These are phyloP conservation scores for Microplitis mediator DNA, from an alignment of 1,140 invertebrate species.

Conservation along the genomic window DNA sequence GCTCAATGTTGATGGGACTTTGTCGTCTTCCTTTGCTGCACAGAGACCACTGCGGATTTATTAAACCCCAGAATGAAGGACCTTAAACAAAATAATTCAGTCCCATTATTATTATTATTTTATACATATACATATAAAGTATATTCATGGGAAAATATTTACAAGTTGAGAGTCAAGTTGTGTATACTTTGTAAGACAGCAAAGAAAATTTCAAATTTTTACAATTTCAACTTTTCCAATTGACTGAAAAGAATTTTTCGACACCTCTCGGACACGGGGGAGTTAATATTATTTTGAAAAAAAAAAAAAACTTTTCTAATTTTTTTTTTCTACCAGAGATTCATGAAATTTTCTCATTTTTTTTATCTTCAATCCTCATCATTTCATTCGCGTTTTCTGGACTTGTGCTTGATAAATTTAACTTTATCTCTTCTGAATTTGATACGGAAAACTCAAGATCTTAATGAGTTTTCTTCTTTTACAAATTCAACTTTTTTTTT, in stretches of 20 bases:
- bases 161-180: not conserved
- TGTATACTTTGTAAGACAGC: constrained; percentile 3
- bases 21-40: constrained; percentile 92
- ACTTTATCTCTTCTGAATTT: constrained; percentile 40
- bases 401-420: constrained; percentile 42
- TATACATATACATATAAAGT: not conserved
- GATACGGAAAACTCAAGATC: constrained; percentile 27
- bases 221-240: constrained; percentile 49
- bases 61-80: constrained; percentile 94
- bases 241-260: constrained; percentile 21
- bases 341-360: not conserved
- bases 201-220: constrained; percentile 47
- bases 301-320: not conserved
- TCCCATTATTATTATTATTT: not conserved
- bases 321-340: constrained; percentile 3
- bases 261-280: not conserved
- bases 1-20: constrained; percentile 95
- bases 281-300: not conserved
- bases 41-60: constrained; percentile 96
- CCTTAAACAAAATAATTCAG: constrained; percentile 68
- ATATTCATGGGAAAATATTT: not conserved
- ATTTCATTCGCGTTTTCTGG: constrained; percentile 33
- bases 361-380: not conserved
- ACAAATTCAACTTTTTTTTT: not conserved
- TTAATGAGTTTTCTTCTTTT: not conserved